Conservation (phyloP, 2,797 vertebrate genomes). For the Salmo trutta region DNA sequence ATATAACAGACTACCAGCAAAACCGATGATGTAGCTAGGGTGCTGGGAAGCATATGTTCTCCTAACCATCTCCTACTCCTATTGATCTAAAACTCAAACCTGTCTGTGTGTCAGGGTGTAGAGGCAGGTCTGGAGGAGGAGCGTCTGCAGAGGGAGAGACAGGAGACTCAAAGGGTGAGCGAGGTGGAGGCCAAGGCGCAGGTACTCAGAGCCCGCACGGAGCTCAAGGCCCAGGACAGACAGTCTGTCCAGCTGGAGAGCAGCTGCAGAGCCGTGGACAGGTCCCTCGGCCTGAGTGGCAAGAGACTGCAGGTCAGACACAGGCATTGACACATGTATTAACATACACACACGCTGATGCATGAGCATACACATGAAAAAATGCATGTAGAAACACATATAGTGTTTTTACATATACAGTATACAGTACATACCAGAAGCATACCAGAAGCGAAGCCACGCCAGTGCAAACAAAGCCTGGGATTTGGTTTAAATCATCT, state of each 20-base stretch:
- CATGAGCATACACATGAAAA: background rate
- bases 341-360: background rate
- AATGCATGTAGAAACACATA: background rate
- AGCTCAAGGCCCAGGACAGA: slow-evolving; percentile 90
- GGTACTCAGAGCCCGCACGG: slow-evolving; percentile 85
- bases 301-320: slow-evolving; percentile 87
- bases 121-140: slow-evolving; percentile 89
- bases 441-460: background rate
- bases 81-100: background rate
- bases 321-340: background rate
- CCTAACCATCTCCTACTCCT: background rate
- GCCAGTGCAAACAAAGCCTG: too few species aligned
- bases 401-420: background rate
- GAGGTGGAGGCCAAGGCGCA: slow-evolving; percentile 90
- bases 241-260: slow-evolving; percentile 91
- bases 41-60: background rate
- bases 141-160: slow-evolving; percentile 85
- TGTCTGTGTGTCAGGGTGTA: slow-evolving; percentile 67
- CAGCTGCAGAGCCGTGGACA: slow-evolving; percentile 90
- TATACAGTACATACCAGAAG: background rate
- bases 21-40: background rate
- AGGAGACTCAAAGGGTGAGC: slow-evolving; percentile 88
- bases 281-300: slow-evolving; percentile 88
- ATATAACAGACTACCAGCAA: background rate
- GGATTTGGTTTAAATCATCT: too few species aligned